Evolutionary conservation across 2,888 invertebrate species (phyloP).

Genomic region (Pseudanteris insignis): DNA sequence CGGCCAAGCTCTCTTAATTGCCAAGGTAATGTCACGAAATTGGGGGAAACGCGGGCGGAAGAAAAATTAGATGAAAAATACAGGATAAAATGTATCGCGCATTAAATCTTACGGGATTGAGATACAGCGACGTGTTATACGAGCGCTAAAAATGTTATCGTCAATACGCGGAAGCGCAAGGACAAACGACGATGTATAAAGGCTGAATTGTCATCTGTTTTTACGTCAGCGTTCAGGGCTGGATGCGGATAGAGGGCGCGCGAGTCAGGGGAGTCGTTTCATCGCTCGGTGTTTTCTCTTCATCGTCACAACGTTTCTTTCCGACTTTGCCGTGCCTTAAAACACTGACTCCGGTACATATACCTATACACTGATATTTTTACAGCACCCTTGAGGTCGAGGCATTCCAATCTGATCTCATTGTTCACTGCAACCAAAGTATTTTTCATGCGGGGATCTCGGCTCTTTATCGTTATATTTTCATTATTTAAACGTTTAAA

Average conservation of each 20-base stretch:
- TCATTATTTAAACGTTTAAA: too few relatives aligned
- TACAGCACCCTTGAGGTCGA: conserved; percentile 14
- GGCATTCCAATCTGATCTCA: conserved; percentile 23
- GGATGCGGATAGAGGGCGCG: conserved; percentile 6
- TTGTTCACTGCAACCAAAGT: conserved; percentile 6
- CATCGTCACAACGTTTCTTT: conserved; percentile 6
- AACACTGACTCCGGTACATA: conserved; percentile 5
- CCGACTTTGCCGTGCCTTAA: conserved; percentile 13
- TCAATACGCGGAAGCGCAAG: conserved; percentile 3
- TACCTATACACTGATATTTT: conserved; percentile 19
- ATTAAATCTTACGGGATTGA: too few relatives aligned
- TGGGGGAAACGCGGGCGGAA: too few relatives aligned
- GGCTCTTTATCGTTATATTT: too few relatives aligned
- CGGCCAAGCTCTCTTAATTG: too few relatives aligned
- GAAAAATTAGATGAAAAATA: too few relatives aligned
- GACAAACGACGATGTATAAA: conserved; percentile 13
- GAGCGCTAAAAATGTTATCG: conserved; percentile 27
- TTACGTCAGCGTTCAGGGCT: conserved; percentile 11
- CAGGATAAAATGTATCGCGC: too few relatives aligned
- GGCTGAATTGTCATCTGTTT: conserved; percentile 13
- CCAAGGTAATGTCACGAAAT: too few relatives aligned
- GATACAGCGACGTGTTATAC: too few relatives aligned
- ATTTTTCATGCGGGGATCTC: conserved; percentile 4
- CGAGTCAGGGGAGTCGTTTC: conserved; percentile 14
- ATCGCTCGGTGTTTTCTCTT: conserved; percentile 7